Evolutionary conservation across 1,140 invertebrate species (phyloP).

Genomic region (Sitophilus oryzae): DNA sequence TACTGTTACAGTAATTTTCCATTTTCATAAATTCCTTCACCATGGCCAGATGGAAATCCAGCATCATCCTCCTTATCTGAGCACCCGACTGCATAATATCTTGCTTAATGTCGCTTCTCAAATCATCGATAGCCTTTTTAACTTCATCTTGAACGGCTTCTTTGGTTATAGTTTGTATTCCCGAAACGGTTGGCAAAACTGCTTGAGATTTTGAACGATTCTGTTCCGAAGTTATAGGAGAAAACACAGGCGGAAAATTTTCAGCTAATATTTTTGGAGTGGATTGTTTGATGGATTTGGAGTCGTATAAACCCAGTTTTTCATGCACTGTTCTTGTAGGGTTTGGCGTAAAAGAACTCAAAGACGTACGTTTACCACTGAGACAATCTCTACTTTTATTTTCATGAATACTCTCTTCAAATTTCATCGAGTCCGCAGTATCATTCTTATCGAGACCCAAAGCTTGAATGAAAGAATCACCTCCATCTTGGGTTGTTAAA

Average conservation of each 20-base stretch:
- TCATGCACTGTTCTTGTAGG: not conserved
- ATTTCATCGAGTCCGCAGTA: constrained; percentile 12
- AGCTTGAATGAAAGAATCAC: constrained; percentile 29
- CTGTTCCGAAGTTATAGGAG: constrained; percentile 2
- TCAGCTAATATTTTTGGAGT: constrained; percentile 2
- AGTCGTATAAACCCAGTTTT: not conserved
- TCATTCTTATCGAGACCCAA: constrained; percentile 28
- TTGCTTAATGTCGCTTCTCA: constrained; percentile 20
- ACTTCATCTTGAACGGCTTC: constrained; percentile 17
- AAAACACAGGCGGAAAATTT: not conserved
- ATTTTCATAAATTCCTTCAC: constrained; percentile 30
- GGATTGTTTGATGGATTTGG: not conserved
- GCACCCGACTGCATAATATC: constrained; percentile 11
- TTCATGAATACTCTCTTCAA: constrained; percentile 4
- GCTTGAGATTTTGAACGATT: not conserved
- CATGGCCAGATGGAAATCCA: constrained; percentile 28
- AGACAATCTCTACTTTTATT: not conserved
- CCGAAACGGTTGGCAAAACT: not conserved
- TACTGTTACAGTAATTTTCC: constrained; percentile 20
- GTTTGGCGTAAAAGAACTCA: constrained; percentile 7
- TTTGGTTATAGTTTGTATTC: constrained; percentile 4
- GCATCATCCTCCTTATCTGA: constrained; percentile 22
- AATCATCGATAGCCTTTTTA: constrained; percentile 16
- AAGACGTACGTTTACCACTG: not conserved
- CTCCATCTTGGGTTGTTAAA: constrained; percentile 1